A percentile compares a stretch with the other conserved stretches of the same genome.
phyloP scores from a whole-genome alignment of 2,113 vertebrate species.

The Uropsilus gracilis region DNA sequence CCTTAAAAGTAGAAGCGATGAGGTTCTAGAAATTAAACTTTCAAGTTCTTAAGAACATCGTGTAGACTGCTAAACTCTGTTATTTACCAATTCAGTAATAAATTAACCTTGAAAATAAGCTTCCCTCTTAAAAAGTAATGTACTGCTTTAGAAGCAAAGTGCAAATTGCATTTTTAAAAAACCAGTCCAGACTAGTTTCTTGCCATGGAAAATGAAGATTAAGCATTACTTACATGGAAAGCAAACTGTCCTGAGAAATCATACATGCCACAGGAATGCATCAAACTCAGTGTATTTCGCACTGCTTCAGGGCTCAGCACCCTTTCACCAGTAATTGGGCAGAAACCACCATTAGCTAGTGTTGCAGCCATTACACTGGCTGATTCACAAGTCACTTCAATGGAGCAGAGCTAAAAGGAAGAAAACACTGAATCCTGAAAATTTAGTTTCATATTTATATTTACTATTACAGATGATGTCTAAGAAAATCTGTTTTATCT shows the following conservation, averaged over 20 bases:
- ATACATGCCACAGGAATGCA: constrained; percentile 99
- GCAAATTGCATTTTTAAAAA: constrained; percentile 11
- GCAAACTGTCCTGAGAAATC: constrained; percentile 99
- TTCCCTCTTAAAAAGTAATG: constrained; percentile 50
- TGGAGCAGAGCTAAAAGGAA: constrained; percentile 93
- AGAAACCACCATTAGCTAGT: constrained; percentile 98
- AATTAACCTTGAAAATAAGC: constrained; percentile 70
- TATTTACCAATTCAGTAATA: constrained; percentile 61
- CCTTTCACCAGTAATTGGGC: constrained; percentile 97
- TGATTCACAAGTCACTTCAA: constrained; percentile 98
- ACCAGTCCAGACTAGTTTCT: constrained; percentile 7
- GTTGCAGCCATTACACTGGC: constrained; percentile 99
- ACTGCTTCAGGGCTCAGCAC: constrained; percentile 97
- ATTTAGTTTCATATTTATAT: neutral
- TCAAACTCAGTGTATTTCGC: constrained; percentile 97
- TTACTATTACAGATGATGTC: neutral
- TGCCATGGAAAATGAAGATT: constrained; percentile 36
- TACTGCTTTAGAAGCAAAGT: constrained; percentile 59
- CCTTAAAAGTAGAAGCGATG: neutral
- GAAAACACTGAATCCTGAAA: neutral
- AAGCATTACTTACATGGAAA: constrained; percentile 93
- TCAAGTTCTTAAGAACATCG: constrained; percentile 34
- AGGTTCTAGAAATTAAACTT: constrained; percentile 34
- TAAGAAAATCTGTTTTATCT: constrained; percentile 23
- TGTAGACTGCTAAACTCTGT: constrained; percentile 16